Base-by-base conservation (phyloP, 2,113 vertebrate genomes). In the Strix aluco region DNA sequence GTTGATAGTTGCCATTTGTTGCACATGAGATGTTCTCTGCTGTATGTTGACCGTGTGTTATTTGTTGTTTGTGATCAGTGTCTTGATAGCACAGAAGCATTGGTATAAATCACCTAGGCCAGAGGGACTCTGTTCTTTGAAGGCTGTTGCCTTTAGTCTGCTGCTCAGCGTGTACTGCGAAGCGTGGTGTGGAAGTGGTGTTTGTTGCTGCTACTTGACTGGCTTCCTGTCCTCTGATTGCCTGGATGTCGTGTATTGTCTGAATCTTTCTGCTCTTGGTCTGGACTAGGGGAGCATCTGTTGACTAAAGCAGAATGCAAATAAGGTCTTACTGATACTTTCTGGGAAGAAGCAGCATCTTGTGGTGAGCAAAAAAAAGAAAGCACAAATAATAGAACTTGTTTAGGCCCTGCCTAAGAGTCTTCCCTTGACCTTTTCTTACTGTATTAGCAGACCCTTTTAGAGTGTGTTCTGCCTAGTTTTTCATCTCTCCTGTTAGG, bases 221-320 rank as follows among this genome's bases (percentile, higher is more conserved):
- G 36, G 34, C 46, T 81, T 42, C 18, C 47, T 23, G 13, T 36
- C 1, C 0, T 40, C 42, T 9, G 10, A 2, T 49, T 44, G 26
- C 49, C 14, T 70, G 49, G 16, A 3, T 79, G 10, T 46, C 0
- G 0, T 57, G n/a, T 40, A 7, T 29, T 47, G 44, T 10, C 72
- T 80, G 67, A 34, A 42, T 58, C 55, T 52, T n/a, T 46, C 27
- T 79, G 27, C 63, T 77, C 3, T n/a, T 82, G 83, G 10, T 83
- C 34, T 70, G 63, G 49, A 19, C 27, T 38, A 47, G 18, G 22
- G n/a, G 23, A 78, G n/a, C n/a, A 59, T 63, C 47, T 71, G 14
- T 22, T 82, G 55, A 40, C 61, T 74, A 8, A 27, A 86, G 62
- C 38, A 55, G 52, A 51, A 49, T 25, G 27, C 58, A 67, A 23